phyloP scores from a whole-genome alignment of 1,140 invertebrate species.

The Pachypsylla venusta region DNA sequence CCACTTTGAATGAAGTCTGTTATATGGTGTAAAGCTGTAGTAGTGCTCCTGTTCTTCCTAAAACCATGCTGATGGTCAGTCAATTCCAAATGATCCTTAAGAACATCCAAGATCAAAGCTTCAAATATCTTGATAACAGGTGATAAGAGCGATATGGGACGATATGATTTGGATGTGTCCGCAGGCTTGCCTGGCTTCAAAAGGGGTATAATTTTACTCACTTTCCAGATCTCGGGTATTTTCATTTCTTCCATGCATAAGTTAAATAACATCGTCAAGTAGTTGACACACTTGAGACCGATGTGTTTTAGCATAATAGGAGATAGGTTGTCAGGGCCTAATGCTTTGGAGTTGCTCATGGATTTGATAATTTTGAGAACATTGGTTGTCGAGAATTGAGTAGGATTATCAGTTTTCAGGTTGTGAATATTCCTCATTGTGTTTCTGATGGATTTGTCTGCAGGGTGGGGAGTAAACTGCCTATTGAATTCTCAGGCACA shows the following conservation, averaged over 20 bases:
- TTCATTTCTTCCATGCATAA: neutral
- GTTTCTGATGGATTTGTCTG: neutral
- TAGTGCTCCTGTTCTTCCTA: slow-evolving; percentile 8
- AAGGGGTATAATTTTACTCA: neutral
- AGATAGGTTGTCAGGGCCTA: slow-evolving; percentile 1
- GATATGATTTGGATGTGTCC: neutral
- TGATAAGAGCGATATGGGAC: neutral
- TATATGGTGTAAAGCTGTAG: slow-evolving; percentile 6
- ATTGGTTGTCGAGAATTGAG: neutral
- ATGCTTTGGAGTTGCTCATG: neutral
- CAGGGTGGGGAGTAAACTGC: neutral
- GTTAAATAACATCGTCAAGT: neutral
- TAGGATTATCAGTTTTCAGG: neutral
- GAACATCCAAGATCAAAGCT: neutral
- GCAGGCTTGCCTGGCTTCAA: neutral
- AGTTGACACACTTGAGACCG: neutral
- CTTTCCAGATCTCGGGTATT: neutral
- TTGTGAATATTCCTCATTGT: neutral
- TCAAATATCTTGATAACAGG: neutral
- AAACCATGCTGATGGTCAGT: slow-evolving; percentile 10
- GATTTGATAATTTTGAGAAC: neutral
- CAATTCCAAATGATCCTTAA: neutral
- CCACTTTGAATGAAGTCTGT: slow-evolving; percentile 11
- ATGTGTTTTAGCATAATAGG: slow-evolving; percentile 3
- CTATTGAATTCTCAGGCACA: neutral